Conservation (phyloP, 2,113 vertebrate species). For the Scolopax mira region DNA sequence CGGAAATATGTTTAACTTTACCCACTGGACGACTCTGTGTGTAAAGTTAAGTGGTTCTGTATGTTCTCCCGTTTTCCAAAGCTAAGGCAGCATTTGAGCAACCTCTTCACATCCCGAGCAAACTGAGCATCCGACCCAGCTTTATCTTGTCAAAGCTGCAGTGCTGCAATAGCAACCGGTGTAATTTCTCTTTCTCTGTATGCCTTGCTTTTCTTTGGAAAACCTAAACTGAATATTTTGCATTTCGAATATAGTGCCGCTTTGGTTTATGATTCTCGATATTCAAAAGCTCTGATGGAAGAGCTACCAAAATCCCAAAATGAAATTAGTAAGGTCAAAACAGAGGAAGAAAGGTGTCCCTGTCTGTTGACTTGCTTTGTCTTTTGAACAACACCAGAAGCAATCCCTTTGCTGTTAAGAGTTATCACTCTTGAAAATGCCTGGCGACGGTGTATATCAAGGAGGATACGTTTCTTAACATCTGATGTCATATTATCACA, state of each 20-base stretch:
- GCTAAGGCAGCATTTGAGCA: background rate
- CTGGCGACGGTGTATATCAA: background rate
- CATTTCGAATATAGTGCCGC: background rate
- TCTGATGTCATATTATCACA: background rate
- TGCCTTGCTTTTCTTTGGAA: background rate
- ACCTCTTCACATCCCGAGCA: background rate
- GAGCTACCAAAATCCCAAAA: background rate
- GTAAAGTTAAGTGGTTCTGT: background rate
- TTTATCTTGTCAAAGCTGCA: background rate
- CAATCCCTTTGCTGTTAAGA: background rate
- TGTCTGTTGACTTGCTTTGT: background rate
- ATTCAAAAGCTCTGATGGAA: background rate
- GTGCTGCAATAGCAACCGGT: background rate
- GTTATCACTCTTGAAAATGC: background rate
- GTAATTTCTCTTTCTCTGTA: background rate
- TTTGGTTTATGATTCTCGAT: background rate
- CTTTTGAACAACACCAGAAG: background rate
- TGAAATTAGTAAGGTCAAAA: background rate
- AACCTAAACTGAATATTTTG: background rate
- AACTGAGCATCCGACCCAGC: background rate
- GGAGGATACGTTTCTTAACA: background rate
- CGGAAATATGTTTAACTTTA: background rate
- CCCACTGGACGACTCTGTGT: background rate
- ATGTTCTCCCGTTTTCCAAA: background rate
- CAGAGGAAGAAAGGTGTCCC: background rate